Evolutionary conservation across 2,888 invertebrate species (phyloP).

Genomic region (Marronus borbonicus): DNA sequence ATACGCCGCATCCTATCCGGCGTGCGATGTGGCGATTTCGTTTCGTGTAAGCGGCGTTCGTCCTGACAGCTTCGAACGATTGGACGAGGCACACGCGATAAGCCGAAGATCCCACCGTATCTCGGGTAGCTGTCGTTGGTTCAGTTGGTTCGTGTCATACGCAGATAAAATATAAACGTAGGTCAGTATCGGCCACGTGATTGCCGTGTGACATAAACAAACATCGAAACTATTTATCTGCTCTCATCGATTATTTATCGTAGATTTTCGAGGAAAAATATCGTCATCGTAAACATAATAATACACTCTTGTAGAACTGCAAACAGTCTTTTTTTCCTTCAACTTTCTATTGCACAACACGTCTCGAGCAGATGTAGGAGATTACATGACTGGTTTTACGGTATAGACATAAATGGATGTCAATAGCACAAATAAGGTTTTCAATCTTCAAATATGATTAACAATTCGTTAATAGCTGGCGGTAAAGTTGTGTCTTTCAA

Average conservation of each 20-base stretch:
- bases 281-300: background rate
- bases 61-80: background rate
- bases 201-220: constrained; percentile 32
- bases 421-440: background rate
- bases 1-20: background rate
- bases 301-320: background rate
- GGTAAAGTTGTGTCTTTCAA: too few relatives aligned
- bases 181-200: constrained; percentile 31
- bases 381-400: background rate
- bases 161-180: constrained; percentile 43
- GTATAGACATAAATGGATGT: constrained; percentile 3
- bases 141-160: constrained; percentile 30
- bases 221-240: constrained; percentile 9
- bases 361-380: background rate
- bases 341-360: background rate
- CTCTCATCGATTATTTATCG: constrained; percentile 22
- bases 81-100: constrained; percentile 1
- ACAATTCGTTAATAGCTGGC: too few relatives aligned
- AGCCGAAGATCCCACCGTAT: constrained; percentile 1
- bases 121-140: constrained; percentile 21
- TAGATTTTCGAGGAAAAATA: background rate
- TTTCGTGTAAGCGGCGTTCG: background rate
- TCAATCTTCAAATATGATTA: background rate
- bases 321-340: background rate
- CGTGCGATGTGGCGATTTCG: background rate